These are phyloP conservation scores for Perca schrenkii DNA, from an alignment of 2,113 vertebrate species.

Conservation along the genomic window DNA sequence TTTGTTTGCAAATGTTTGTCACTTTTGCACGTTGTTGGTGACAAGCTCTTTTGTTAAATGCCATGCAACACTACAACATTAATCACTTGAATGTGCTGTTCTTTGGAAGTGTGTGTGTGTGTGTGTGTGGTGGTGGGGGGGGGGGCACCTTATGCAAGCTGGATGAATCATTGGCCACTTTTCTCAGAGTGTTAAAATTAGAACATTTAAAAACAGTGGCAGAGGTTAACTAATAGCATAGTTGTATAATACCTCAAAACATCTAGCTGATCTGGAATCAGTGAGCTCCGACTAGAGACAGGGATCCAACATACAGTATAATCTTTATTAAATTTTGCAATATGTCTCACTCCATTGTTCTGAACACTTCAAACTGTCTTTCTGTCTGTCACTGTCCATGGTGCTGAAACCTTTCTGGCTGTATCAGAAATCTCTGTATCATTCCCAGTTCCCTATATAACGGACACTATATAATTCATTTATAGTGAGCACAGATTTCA, in stretches of 20 bases:
- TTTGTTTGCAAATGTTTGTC: slow-evolving; percentile 47
- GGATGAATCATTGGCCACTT: slow-evolving; percentile 33
- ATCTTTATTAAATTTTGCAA: neutral
- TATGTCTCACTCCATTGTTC: neutral
- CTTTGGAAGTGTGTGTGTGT: neutral
- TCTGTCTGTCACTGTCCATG: slow-evolving; percentile 18
- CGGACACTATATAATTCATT: neutral
- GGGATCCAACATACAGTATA: neutral
- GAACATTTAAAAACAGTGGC: neutral
- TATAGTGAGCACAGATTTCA: neutral
- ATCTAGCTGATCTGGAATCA: neutral
- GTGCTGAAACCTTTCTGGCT: slow-evolving; percentile 23
- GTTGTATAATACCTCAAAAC: neutral
- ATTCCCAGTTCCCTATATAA: slow-evolving; percentile 8
- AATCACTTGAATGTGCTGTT: slow-evolving; percentile 35
- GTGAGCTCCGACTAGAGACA: neutral
- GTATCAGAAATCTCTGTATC: neutral
- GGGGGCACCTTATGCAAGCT: neutral
- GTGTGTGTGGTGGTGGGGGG: no score
- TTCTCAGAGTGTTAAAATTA: slow-evolving; percentile 5
- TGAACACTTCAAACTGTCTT: neutral
- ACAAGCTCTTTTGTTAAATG: slow-evolving; percentile 48
- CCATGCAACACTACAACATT: slow-evolving; percentile 30
- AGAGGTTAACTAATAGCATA: neutral
- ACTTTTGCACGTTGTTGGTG: neutral